Evolutionary conservation across 1,140 invertebrate genomes (phyloP).

Genomic region (Paraescarpia echinospica): DNA sequence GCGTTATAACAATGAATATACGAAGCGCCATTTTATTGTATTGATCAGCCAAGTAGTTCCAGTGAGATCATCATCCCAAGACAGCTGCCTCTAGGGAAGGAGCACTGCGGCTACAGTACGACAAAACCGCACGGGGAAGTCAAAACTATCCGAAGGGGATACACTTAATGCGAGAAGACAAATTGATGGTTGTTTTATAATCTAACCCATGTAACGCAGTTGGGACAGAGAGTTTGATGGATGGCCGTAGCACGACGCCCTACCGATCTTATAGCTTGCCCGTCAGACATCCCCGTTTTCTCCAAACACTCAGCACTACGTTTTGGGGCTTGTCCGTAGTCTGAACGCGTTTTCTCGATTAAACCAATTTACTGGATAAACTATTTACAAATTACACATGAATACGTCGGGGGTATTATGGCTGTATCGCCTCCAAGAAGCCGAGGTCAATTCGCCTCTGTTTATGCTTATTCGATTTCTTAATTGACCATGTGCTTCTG

Average conservation of each 20-base stretch:
- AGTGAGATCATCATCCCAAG: neutral
- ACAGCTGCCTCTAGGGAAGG: neutral
- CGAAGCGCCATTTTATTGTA: neutral
- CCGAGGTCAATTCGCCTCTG: too few relatives aligned
- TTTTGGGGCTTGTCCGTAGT: neutral
- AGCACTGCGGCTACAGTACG: neutral
- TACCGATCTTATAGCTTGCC: neutral
- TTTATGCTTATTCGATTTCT: too few relatives aligned
- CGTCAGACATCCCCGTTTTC: neutral
- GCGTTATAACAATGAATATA: neutral
- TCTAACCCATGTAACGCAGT: neutral
- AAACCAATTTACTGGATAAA: too few relatives aligned
- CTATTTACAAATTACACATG: too few relatives aligned
- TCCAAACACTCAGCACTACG: neutral
- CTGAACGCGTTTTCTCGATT: too few relatives aligned
- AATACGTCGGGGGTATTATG: too few relatives aligned
- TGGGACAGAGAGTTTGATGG: neutral
- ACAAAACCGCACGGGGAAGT: neutral
- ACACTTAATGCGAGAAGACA: neutral
- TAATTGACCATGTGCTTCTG: too few relatives aligned
- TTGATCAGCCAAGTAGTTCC: neutral
- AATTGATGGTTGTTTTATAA: neutral
- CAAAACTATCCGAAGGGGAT: neutral
- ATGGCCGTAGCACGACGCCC: neutral
- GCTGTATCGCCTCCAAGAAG: too few relatives aligned